These are phyloP conservation scores for Channa argus DNA, from an alignment of 2,113 vertebrate species.

Conservation along the genomic window DNA sequence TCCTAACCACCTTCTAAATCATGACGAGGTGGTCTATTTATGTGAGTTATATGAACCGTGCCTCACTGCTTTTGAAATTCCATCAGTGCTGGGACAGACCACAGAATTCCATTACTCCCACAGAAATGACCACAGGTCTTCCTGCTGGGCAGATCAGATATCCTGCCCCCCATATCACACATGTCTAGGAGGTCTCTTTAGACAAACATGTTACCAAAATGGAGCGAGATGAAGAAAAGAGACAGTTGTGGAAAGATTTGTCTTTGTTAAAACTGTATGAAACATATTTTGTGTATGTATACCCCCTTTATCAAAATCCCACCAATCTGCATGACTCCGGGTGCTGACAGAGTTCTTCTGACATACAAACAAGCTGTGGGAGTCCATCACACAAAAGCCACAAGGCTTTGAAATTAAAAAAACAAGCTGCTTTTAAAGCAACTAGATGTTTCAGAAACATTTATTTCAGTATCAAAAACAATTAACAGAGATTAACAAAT, in stretches of 20 bases:
- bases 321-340: constrained; percentile 8
- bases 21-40: constrained; percentile 75
- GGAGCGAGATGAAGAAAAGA: constrained; percentile 22
- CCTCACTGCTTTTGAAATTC: constrained; percentile 76
- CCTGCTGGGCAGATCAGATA: constrained; percentile 73
- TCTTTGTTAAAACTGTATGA: constrained; percentile 40
- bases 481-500: constrained; percentile 47
- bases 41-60: constrained; percentile 70
- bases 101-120: constrained; percentile 75
- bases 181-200: constrained; percentile 41
- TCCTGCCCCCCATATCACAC: constrained; percentile 59
- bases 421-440: constrained; percentile 38
- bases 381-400: constrained; percentile 37
- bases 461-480: constrained; percentile 44
- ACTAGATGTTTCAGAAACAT: constrained; percentile 45
- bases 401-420: constrained; percentile 52
- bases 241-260: constrained; percentile 21
- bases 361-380: constrained; percentile 41
- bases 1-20: constrained; percentile 70
- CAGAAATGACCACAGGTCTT: constrained; percentile 72
- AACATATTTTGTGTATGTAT: constrained; percentile 21
- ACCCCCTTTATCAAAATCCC: constrained; percentile 9
- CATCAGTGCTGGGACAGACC: constrained; percentile 67
- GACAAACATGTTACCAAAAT: constrained; percentile 51
- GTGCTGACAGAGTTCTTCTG: constrained; percentile 18